A percentile compares a stretch with the other conserved stretches of the same genome.
These are phyloP conservation scores for Ferdinandea cuprea DNA, from an alignment of 2,888 invertebrate genomes.

Conservation along the genomic window DNA sequence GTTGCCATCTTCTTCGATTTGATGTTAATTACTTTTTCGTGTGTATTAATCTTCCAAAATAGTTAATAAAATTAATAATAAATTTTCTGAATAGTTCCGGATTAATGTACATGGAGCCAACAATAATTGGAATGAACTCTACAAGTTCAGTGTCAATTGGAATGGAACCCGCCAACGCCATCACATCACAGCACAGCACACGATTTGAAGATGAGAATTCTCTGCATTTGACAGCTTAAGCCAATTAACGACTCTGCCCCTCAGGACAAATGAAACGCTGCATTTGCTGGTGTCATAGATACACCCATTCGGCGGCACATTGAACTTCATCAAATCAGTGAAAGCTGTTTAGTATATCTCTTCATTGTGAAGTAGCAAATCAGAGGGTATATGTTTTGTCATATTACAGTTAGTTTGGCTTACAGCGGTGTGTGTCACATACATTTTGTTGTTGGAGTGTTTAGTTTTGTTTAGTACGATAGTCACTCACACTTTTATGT, in stretches of 20 bases:
- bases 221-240: conserved; percentile 60
- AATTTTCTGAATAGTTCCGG: conserved; percentile 46
- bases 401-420: conserved; percentile 29
- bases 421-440: conserved; percentile 3
- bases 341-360: conserved; percentile 47
- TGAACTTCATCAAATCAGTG: conserved; percentile 58
- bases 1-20: neutral
- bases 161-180: neutral
- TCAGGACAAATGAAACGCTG: conserved; percentile 39
- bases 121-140: conserved; percentile 16
- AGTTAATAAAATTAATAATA: conserved; percentile 26
- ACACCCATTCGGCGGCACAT: conserved; percentile 49
- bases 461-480: neutral
- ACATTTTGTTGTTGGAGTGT: neutral
- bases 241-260: conserved; percentile 61
- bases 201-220: conserved; percentile 28
- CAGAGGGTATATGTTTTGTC: conserved; percentile 44
- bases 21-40: neutral
- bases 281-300: conserved; percentile 14
- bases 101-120: conserved; percentile 14
- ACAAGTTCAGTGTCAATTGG: conserved; percentile 63
- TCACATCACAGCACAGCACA: conserved; percentile 28
- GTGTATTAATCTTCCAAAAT: neutral
- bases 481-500: too few relatives aligned
- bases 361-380: conserved; percentile 57